A percentile compares a stretch with the other conserved stretches of the same genome.
phyloP scores from a whole-genome alignment of 2,888 invertebrate species.

The Macrostomum cliftonense region DNA sequence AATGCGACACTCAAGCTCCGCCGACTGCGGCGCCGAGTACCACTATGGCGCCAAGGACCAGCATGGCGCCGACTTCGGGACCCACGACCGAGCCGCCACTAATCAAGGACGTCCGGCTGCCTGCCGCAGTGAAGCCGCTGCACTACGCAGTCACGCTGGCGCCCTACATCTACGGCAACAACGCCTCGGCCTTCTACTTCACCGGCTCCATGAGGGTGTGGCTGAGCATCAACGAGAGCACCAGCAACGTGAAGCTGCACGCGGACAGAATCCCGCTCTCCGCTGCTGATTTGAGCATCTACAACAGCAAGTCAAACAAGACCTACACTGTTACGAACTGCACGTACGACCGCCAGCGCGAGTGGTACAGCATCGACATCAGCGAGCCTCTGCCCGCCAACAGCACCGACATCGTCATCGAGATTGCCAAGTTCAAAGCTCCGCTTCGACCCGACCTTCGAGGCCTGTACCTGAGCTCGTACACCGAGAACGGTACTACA shows the following conservation, averaged over 20 bases:
- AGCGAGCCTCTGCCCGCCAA: neutral
- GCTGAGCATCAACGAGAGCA: slow-evolving; percentile 14
- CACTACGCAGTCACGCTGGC: slow-evolving; percentile 20
- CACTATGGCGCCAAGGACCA: too few relatives aligned
- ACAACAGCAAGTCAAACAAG: too few relatives aligned
- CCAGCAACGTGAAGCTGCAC: slow-evolving; percentile 19
- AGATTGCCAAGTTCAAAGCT: neutral
- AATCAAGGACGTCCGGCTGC: slow-evolving; percentile 20
- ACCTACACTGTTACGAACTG: neutral
- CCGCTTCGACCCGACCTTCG: slow-evolving; percentile 7
- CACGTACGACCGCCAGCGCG: slow-evolving; percentile 6
- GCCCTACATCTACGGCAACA: slow-evolving; percentile 20
- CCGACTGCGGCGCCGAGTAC: too few relatives aligned
- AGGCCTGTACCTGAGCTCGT: slow-evolving; percentile 7
- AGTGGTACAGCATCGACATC: slow-evolving; percentile 7
- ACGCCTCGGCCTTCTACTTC: slow-evolving; percentile 19
- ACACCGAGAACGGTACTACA: slow-evolving; percentile 1
- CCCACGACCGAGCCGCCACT: neutral
- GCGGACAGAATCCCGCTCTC: slow-evolving; percentile 17
- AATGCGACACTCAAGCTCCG: too few relatives aligned
- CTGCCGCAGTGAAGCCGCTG: slow-evolving; percentile 17
- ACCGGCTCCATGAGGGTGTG: slow-evolving; percentile 18
- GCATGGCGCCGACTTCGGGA: too few relatives aligned
- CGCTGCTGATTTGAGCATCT: neutral
- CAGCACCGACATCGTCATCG: neutral